Conservation (phyloP, 2,888 invertebrate genomes). For the Scaptodrosophila latifasciaeformis region DNA sequence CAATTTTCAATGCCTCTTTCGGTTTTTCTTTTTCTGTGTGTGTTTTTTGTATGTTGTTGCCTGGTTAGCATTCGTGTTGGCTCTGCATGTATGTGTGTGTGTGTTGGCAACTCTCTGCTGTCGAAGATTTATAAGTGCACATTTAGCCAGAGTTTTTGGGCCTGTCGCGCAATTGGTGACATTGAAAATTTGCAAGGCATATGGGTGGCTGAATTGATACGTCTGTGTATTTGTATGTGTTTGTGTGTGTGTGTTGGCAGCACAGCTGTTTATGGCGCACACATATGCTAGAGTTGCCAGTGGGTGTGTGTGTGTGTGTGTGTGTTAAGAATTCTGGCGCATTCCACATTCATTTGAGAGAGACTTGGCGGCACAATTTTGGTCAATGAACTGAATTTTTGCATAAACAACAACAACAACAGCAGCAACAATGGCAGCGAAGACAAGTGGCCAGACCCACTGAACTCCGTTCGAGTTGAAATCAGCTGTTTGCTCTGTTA, state of each 20-base stretch:
- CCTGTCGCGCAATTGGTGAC: slow-evolving; percentile 62
- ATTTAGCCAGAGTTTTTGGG: slow-evolving; percentile 6
- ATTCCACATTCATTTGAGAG: too few species aligned
- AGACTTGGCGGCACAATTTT: slow-evolving; percentile 23
- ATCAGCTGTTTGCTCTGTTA: slow-evolving; percentile 48
- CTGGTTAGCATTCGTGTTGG: too few species aligned
- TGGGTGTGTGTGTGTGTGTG: slow-evolving; percentile 8
- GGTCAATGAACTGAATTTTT: slow-evolving; percentile 52
- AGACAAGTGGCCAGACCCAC: too few species aligned
- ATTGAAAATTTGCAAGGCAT: slow-evolving; percentile 66
- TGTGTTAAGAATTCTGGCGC: slow-evolving; percentile 24
- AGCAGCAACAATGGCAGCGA: slow-evolving; percentile 25
- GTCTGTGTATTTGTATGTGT: slow-evolving; percentile 19
- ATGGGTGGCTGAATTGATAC: slow-evolving; percentile 23
- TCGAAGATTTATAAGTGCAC: slow-evolving; percentile 65
- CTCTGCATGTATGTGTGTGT: slow-evolving; percentile 14
- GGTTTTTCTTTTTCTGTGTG: slow-evolving; percentile 33
- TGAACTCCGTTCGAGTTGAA: too few species aligned
- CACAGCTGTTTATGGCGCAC: slow-evolving; percentile 40
- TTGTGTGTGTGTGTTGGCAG: slow-evolving; percentile 7
- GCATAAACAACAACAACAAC: slow-evolving; percentile 15
- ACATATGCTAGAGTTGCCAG: slow-evolving; percentile 12
- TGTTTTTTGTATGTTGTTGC: background rate
- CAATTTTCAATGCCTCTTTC: slow-evolving; percentile 64
- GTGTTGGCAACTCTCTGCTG: slow-evolving; percentile 16